Evolutionary conservation across 2,113 vertebrate species (phyloP), one percentile per base, ranked within the genome.

Genomic region (Odocoileus hemionus): DNA sequence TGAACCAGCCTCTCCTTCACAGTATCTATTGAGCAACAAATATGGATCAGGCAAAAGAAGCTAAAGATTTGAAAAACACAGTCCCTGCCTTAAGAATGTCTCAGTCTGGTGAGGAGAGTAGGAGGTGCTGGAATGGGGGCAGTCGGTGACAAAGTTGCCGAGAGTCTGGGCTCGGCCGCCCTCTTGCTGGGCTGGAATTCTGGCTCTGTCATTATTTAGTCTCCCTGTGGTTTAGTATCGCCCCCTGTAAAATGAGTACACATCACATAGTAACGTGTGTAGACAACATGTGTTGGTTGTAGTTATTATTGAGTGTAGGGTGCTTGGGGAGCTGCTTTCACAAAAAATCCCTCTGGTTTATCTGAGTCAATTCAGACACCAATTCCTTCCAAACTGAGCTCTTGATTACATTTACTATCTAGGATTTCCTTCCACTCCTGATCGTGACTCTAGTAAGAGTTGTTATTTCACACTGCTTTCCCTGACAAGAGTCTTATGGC

Each of bases 21-120:
- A 19, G 6, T 39, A 60, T 60, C 83, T 78, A 64, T 7, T 45
- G 14, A 94, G 19, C 47, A 83, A 78, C 26, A 78, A 87, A 28
- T 36, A 60, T 13, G 19, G n/a, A 70, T 84, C 43, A 84, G 16
- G 2, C 36, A 50, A 4, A 79, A 84, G 28, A 90, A 87, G 8
- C 25, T 39, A n/a, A 76, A 67, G 17, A 28, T 85, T 30, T 39
- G 13, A 61, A 79, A 95, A 60, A n/a, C 55, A 92, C 1, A 86
- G 21, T 78, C 12, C 45, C 47, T 45, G 39, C 7, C 82, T 87
- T 14, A 45, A 26, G 54, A 50, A 45, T 47, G 43, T 33, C 57
- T 61, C 13, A 54, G n/a, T 17, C 45, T 15, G 19, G 47, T 2
- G 0, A 12, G 7, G 17, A 70, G 39, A 21, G 39, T 16, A 1